A percentile compares a stretch with the other conserved stretches of the same genome.
phyloP scores from a whole-genome alignment of 2,888 invertebrate species.

The Pycnomerus fuliginosus region DNA sequence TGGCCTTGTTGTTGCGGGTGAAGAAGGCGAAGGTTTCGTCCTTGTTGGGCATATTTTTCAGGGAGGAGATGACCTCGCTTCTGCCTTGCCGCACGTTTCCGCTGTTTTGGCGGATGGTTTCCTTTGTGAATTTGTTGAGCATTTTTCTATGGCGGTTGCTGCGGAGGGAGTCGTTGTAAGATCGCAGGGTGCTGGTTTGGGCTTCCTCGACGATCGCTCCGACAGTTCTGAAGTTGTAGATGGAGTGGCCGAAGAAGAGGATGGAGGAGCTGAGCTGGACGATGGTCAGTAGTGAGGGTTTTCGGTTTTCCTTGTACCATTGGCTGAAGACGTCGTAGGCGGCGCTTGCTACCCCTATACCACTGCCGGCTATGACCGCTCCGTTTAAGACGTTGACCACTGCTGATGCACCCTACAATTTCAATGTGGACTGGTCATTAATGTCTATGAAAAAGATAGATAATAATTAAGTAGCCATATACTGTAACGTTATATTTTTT shows the following conservation, averaged over 20 bases:
- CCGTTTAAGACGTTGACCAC: constrained; percentile 37
- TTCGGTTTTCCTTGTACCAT: constrained; percentile 37
- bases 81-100: constrained; percentile 53
- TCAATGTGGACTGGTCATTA: too few species aligned
- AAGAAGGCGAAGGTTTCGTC: constrained; percentile 60
- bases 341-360: constrained; percentile 40
- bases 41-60: constrained; percentile 56
- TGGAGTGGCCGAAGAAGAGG: constrained; percentile 44
- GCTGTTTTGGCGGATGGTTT: constrained; percentile 54
- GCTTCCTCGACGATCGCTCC: constrained; percentile 53
- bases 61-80: constrained; percentile 59
- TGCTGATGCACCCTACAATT: constrained; percentile 33
- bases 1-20: constrained; percentile 56
- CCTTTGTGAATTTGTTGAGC: constrained; percentile 59
- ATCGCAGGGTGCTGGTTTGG: constrained; percentile 56
- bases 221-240: constrained; percentile 42
- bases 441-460: too few species aligned
- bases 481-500: too few species aligned
- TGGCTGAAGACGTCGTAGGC: constrained; percentile 40
- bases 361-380: constrained; percentile 40
- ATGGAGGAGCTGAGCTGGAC: constrained; percentile 42
- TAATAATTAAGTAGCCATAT: too few species aligned
- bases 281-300: constrained; percentile 51
- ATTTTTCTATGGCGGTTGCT: constrained; percentile 62
- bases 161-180: constrained; percentile 55